Conservation (phyloP, 2,113 vertebrate species). For the Carassius carassius region DNA sequence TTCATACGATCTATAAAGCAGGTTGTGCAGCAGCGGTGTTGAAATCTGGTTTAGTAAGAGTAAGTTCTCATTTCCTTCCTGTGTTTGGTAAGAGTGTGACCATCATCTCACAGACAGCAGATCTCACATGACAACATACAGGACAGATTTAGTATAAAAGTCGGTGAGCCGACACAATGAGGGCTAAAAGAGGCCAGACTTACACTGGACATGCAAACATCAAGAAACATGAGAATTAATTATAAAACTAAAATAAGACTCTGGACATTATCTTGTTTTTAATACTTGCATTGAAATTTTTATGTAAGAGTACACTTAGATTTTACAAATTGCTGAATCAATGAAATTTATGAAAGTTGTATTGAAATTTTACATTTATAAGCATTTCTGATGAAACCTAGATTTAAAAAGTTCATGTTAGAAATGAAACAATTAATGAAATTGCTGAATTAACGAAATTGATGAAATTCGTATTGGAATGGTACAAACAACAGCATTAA, state of each 20-base stretch:
- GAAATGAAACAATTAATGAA: too few relatives aligned
- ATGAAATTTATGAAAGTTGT: too few relatives aligned
- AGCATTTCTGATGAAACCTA: too few relatives aligned
- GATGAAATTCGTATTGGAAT: too few relatives aligned
- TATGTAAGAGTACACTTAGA: too few relatives aligned
- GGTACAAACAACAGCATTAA: too few relatives aligned
- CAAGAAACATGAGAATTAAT: background rate
- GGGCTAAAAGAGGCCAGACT: background rate
- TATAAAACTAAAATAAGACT: too few relatives aligned
- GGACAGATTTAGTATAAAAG: background rate
- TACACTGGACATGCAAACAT: background rate
- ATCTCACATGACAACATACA: background rate
- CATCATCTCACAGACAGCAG: background rate
- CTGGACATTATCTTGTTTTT: too few relatives aligned
- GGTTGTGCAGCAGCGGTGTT: background rate
- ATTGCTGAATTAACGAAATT: too few relatives aligned
- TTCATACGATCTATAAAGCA: background rate
- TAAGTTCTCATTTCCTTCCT: constrained; percentile 41
- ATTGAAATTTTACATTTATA: too few relatives aligned
- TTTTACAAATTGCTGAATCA: too few relatives aligned
- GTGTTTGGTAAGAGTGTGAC: background rate
- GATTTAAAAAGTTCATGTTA: too few relatives aligned
- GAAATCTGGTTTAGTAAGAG: background rate
- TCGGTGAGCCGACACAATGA: background rate
- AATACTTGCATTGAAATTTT: background rate